Evolutionary conservation across 2,888 invertebrate species (phyloP), one percentile per base, ranked within the genome.

Genomic region (Euplagia quadripunctaria): DNA sequence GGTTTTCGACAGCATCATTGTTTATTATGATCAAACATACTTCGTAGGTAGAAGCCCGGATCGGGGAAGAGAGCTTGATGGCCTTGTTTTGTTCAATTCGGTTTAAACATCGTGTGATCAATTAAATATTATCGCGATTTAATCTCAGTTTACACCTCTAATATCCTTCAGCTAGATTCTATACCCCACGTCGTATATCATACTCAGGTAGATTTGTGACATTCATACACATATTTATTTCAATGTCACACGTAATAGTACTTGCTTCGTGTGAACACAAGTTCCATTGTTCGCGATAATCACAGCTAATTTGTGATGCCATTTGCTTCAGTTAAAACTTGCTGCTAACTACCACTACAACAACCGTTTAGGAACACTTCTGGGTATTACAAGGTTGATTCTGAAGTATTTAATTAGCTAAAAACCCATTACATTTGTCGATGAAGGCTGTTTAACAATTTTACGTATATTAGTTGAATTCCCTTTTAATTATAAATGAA

Each of bases 251-350:
- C 70, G 68, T 76, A 78, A 77, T 74, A 79, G 71, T 70, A 66
- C 51, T 16, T 64, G 75, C 68, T 65, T 49, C 79, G 79, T 84
- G 82, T 83, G 79, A 71, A 80, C 80, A 79, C 82, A 73, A 86
- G 83, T 89, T 88, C 91, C 86, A 91, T 93, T 94, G 93, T 93
- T 91, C 88, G 81, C 74, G 80, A 75, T 87, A 91, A 91, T 88
- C 79, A 83, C 74, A 74, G 82, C 86, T 90, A 91, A 91, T 88
- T 85, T 80, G 74, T 79, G 79, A 76, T 64, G 83, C 74, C 75
- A 76, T 75, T 75, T 70, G 76, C 70, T 83, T 68, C 41, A 64
- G 49, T 73, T 77, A 43, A 64, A 74, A 76, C 64, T 63, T 77
- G 64, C 70, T 64, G 58, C 49, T 46, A 58, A 68, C 65, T 75